Evolutionary conservation across 1,140 invertebrate genomes (phyloP).

Genomic region (Nixonia krombeini): DNA sequence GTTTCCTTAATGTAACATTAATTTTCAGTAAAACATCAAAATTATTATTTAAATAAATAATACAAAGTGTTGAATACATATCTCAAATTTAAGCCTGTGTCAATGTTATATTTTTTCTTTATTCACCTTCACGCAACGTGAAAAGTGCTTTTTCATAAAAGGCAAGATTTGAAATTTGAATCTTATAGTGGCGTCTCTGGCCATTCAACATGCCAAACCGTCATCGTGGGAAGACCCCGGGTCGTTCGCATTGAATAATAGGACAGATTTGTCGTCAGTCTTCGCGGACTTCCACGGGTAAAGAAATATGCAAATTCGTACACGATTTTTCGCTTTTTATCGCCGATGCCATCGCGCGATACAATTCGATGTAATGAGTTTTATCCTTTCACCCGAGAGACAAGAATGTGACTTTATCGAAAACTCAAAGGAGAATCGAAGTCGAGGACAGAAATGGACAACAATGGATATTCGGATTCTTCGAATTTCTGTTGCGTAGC

Average conservation of each 20-base stretch:
- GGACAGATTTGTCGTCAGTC: slow-evolving; percentile 40
- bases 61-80: too few relatives aligned
- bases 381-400: neutral
- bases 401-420: slow-evolving; percentile 1
- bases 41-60: too few relatives aligned
- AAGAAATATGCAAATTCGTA: slow-evolving; percentile 38
- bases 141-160: slow-evolving; percentile 33
- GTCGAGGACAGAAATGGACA: neutral
- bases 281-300: slow-evolving; percentile 22
- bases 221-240: slow-evolving; percentile 32
- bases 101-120: too few relatives aligned
- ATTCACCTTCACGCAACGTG: slow-evolving; percentile 2
- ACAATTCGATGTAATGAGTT: slow-evolving; percentile 16
- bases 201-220: slow-evolving; percentile 32
- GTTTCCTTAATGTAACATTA: too few relatives aligned
- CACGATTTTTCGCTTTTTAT: slow-evolving; percentile 34
- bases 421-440: neutral
- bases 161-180: slow-evolving; percentile 38
- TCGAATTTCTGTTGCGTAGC: too few relatives aligned
- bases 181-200: slow-evolving; percentile 24
- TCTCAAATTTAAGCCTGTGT: too few relatives aligned
- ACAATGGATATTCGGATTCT: too few relatives aligned
- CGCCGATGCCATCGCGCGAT: slow-evolving; percentile 13
- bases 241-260: slow-evolving; percentile 46
- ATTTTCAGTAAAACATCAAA: too few relatives aligned